Evolutionary conservation across 2,888 invertebrate genomes (phyloP), one percentile per base, ranked within the genome.

Genomic region (Hanleya hanleyi): DNA sequence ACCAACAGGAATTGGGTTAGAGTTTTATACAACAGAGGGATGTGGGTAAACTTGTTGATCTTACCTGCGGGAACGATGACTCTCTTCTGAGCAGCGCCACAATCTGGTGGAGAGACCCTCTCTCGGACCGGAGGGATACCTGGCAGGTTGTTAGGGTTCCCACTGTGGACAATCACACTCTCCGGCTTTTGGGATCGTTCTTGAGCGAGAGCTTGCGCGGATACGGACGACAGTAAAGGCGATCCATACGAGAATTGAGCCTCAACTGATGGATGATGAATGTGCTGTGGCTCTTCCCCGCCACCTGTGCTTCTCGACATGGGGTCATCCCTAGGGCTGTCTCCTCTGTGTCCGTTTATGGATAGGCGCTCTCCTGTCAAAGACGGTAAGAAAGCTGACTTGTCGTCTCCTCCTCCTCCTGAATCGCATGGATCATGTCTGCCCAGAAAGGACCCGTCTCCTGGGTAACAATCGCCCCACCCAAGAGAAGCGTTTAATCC

Each of bases 381-480:
- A 3, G 57, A 12, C 12, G 57, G 26, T 26, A 57, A 57, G 29
- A 57, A 57, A 22, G 22, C 22, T 2, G 57, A 4, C 32, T 22
- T 57, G 9, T 57, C 12, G 12, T 29, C 57, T 29, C n/a, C n/a
- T n/a, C n/a, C n/a, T n/a, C n/a, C 57, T 57, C 7, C 57, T 32
- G 32, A 22, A 1, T 3, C 57, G 3, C n/a, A n/a, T n/a, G n/a
- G n/a, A n/a, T n/a, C n/a, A n/a, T n/a, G n/a, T n/a, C 29, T 22
- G 57, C 15, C 12, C 18, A 22, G 7, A 22, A 57, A 57, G 12
- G 18, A 32, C 15, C 22, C 9, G 32, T 57, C 57, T 29, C 29
- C 57, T 1, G 29, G 57, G 29, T 57, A 57, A 57, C 57, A 57
- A 57, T 57, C 57, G 12, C 57, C 57, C 57, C 57, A 57, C 32